These are phyloP conservation scores for Kryphioiulus occultus DNA, from an alignment of 2,888 invertebrate species.

Conservation along the genomic window DNA sequence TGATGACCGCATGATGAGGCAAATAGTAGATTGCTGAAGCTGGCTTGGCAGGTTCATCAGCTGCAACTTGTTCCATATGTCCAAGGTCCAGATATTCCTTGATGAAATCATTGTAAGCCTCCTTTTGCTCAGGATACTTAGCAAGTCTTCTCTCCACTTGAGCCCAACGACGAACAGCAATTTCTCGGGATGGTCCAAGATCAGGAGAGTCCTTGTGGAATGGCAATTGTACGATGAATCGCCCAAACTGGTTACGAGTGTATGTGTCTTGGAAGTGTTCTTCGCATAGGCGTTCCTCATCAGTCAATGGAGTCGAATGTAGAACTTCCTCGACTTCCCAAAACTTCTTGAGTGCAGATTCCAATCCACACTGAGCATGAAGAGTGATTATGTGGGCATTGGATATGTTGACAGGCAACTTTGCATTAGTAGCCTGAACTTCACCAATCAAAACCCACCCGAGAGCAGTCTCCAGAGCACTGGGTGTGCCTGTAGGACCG, in stretches of 20 bases:
- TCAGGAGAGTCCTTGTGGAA: neutral
- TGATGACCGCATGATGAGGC: neutral
- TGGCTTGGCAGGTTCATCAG: neutral
- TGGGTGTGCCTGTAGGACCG: neutral
- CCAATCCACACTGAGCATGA: neutral
- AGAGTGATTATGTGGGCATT: neutral
- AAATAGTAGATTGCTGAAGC: neutral
- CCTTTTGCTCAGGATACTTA: neutral
- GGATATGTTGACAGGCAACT: neutral
- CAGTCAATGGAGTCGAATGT: neutral
- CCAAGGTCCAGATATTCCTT: neutral
- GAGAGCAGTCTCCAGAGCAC: neutral
- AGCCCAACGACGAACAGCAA: neutral
- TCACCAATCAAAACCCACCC: neutral
- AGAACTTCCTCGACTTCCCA: neutral
- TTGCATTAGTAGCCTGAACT: neutral
- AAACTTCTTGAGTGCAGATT: neutral
- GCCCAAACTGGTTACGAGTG: neutral
- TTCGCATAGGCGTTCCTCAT: neutral
- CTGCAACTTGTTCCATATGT: neutral
- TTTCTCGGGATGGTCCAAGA: neutral
- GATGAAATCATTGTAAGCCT: neutral
- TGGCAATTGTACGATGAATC: neutral
- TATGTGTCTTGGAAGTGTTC: neutral
- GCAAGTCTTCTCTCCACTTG: neutral